phyloP scores from a whole-genome alignment of 2,113 vertebrate species.

The Sturnus vulgaris region DNA sequence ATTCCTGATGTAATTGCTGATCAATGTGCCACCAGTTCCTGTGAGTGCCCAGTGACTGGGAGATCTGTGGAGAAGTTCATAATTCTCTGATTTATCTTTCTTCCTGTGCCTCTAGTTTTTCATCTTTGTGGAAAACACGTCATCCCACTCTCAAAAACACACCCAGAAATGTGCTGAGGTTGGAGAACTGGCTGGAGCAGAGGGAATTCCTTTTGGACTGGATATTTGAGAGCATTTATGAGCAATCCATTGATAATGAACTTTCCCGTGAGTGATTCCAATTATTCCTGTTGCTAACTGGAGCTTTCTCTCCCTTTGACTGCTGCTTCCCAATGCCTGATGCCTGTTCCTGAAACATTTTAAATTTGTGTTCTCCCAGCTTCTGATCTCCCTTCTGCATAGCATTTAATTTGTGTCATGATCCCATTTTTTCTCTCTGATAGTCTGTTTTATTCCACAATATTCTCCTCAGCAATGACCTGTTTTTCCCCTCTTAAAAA shows the following conservation, averaged over 20 bases:
- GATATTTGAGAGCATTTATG: not conserved
- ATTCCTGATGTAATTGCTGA: not conserved
- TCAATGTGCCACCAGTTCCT: no score
- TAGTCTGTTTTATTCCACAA: not conserved
- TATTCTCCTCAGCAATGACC: not conserved
- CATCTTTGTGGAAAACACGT: not conserved
- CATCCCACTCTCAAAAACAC: not conserved
- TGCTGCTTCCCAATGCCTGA: not conserved
- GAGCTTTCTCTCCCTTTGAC: not conserved
- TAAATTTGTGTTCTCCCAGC: not conserved
- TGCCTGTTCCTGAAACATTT: not conserved
- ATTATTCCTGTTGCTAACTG: not conserved
- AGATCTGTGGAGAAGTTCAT: not conserved
- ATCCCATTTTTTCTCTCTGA: not conserved
- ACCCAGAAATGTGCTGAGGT: not conserved
- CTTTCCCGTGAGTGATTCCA: not conserved
- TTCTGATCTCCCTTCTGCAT: not conserved
- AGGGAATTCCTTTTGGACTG: not conserved
- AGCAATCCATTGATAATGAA: not conserved
- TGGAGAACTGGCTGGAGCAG: not conserved
- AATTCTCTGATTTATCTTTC: not conserved
- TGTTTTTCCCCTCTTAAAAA: not conserved
- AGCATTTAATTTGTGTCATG: not conserved
- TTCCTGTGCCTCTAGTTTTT: not conserved
- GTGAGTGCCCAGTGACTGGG: not conserved